Evolutionary conservation across 2,797 vertebrate genomes (phyloP).

Genomic region (Stomatorhinus walkeri): DNA sequence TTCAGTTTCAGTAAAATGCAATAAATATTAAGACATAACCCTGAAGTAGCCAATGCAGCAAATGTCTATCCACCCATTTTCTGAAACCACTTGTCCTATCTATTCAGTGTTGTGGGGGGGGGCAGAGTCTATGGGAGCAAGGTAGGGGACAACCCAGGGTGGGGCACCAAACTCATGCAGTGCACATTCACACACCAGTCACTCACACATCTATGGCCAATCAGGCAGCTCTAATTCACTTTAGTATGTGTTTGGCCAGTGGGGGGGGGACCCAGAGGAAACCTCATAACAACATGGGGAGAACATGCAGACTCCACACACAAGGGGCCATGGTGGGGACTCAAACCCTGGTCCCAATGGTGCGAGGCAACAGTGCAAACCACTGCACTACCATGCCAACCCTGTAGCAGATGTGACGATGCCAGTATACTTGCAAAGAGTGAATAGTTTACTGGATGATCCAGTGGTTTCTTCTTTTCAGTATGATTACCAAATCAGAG

Average conservation of each 20-base stretch:
- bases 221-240: background rate
- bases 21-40: constrained; percentile 6
- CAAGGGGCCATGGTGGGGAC: background rate
- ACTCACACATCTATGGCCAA: background rate
- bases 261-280: background rate
- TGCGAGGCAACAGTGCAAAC: background rate
- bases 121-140: background rate
- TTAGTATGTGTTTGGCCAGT: background rate
- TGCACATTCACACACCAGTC: background rate
- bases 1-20: constrained; percentile 21
- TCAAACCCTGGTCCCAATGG: background rate
- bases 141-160: background rate
- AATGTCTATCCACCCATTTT: background rate
- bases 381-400: background rate
- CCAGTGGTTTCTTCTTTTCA: background rate
- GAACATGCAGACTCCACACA: background rate
- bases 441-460: background rate
- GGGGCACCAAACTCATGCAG: background rate
- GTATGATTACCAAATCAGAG: background rate
- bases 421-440: background rate
- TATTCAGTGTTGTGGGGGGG: background rate
- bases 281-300: background rate
- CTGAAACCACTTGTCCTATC: background rate
- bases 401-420: background rate
- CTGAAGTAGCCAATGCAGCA: background rate